Evolutionary conservation across 2,113 vertebrate genomes (phyloP), one percentile per base, ranked within the genome.

Genomic region (Megaptera novaeangliae): DNA sequence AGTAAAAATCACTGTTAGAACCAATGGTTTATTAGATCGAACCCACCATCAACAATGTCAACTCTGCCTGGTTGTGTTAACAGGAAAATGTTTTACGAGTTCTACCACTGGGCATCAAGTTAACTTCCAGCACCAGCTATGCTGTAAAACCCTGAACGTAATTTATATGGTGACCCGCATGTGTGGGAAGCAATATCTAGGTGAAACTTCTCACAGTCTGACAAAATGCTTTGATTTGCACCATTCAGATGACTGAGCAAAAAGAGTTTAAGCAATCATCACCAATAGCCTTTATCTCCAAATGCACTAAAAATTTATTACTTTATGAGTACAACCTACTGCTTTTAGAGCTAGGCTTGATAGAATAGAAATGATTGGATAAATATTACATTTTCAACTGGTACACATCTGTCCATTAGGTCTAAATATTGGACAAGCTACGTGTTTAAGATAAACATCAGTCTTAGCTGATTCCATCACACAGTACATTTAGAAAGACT

Each of bases 221-320:
- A 98, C 98, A 98, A 98, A 99, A 98, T 95, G 97, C 98, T 98
- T 98, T 98, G 98, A 98, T 98, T 98, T 98, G 98, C 88, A 97
- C 98, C 94, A 97, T 98, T 98, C 97, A 98, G 96, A 97, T 98
- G 97, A 98, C 77, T 98, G 98, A 98, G 98, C 97, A 98, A 98
- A 98, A 94, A 95, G 96, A 98, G 91, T 98, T 98, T 96, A 98
- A 97, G 96, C 97, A 98, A 98, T 98, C 98, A 98, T 55, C 34
- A 63, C 96, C 97, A 98, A 96, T 17, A 98, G 96, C 87, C 98
- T 98, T 98, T 98, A 98, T 97, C 95, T 97, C 94, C 95, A 98
- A 98, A 98, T 82, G 94, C 82, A 85, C 92, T 98, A 88, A 98
- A 98, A 98, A 95, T 97, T 72, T 97, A 98, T 98, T 93, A 96